Conservation (phyloP, 1,140 invertebrate species). For the Neodiprion lecontei region DNA sequence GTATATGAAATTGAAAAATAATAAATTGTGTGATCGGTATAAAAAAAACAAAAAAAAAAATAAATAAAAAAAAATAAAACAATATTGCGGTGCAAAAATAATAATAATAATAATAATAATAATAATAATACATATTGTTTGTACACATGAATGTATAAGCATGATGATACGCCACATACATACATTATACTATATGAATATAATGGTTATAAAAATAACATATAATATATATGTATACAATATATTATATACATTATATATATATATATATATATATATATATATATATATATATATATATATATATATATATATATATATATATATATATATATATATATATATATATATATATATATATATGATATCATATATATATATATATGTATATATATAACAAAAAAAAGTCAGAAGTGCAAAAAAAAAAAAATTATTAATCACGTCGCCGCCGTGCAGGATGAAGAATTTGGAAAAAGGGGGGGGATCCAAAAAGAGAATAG, state of each 20-base stretch:
- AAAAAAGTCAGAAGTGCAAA: slow-evolving; percentile 16
- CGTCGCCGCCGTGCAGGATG: no score
- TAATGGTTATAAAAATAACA: neutral
- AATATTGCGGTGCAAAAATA: no score
- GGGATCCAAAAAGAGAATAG: neutral
- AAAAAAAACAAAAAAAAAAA: no score
- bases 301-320: slow-evolving; percentile 8
- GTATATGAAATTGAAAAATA: no score
- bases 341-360: neutral
- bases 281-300: neutral
- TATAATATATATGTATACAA: no score
- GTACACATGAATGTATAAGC: no score
- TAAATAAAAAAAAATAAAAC: no score
- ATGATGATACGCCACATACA: neutral
- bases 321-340: neutral
- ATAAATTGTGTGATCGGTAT: no score
- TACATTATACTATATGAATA: neutral
- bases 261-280: neutral
- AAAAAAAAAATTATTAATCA: neutral
- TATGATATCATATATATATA: neutral
- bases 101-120: no score
- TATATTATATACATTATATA: neutral
- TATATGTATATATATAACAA: slow-evolving; percentile 11
- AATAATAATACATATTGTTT: no score
- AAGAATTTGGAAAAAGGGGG: no score